Percentiles rank a stretch among this genome's conserved stretches.
phyloP scores from a whole-genome alignment of 2,113 vertebrate species.

The Montifringilla adamsi region DNA sequence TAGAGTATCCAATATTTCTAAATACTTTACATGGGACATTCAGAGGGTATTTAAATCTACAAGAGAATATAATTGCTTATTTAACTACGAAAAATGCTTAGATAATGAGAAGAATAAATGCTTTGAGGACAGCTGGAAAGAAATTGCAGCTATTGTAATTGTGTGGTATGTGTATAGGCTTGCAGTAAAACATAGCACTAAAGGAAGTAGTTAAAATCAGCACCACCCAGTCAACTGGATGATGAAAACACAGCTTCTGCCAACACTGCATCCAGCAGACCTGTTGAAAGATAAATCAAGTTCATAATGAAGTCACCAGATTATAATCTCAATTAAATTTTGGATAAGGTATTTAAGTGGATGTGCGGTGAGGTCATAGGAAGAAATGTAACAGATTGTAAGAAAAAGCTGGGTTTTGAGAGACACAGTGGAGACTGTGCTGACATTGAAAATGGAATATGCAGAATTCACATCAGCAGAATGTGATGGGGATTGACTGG shows the following conservation, averaged over 20 bases:
- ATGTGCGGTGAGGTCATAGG: neutral
- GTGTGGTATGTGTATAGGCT: neutral
- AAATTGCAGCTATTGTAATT: neutral
- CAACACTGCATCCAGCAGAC: neutral
- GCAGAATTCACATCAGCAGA: neutral
- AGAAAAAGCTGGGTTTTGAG: neutral
- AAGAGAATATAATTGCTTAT: neutral
- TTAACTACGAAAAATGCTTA: neutral
- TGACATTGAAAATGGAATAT: neutral
- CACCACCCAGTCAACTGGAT: neutral
- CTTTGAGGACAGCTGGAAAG: neutral
- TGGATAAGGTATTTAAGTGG: neutral
- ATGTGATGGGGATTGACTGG: neutral
- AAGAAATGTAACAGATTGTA: slow-evolving; percentile 3
- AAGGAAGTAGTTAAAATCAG: neutral
- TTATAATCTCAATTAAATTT: neutral
- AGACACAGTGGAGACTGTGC: neutral
- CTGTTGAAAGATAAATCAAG: neutral
- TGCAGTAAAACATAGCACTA: neutral
- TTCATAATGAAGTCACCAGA: neutral
- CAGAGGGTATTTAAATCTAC: neutral
- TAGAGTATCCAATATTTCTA: neutral
- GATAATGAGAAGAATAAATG: neutral
- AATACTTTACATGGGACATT: neutral
- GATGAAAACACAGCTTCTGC: neutral